phyloP scores from a whole-genome alignment of 2,797 vertebrate genomes.

The Rhinoraja longicauda region DNA sequence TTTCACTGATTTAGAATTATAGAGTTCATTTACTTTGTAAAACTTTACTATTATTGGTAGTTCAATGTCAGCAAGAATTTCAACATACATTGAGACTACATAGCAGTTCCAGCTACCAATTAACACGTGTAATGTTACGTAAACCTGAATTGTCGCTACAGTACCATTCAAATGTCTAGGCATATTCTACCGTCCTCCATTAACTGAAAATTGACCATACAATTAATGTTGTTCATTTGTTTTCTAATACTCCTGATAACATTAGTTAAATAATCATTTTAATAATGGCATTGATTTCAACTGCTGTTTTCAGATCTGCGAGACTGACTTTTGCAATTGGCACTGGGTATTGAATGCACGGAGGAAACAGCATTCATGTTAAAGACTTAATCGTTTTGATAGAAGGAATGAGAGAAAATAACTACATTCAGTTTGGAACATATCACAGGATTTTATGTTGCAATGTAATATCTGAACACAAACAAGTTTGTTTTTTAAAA shows the following conservation, averaged over 20 bases:
- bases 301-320: not conserved
- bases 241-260: not conserved
- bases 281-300: not conserved
- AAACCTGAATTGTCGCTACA: not conserved
- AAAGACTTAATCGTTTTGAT: not conserved
- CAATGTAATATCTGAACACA: slow-evolving; percentile 35
- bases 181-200: no score
- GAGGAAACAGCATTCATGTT: not conserved
- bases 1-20: not conserved
- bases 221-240: not conserved
- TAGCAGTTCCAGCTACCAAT: not conserved
- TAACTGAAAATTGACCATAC: not conserved
- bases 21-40: not conserved
- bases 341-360: not conserved
- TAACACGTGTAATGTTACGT: not conserved
- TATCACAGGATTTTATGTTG: slow-evolving; percentile 38
- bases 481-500: slow-evolving; percentile 33
- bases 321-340: not conserved
- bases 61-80: not conserved
- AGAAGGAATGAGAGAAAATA: slow-evolving; percentile 4
- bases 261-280: not conserved
- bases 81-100: not conserved
- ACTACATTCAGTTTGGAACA: slow-evolving; percentile 35
- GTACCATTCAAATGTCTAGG: not conserved
- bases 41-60: not conserved